These are phyloP conservation scores for Drosophila macrospina DNA, from an alignment of 2,888 invertebrate genomes.

Conservation along the genomic window DNA sequence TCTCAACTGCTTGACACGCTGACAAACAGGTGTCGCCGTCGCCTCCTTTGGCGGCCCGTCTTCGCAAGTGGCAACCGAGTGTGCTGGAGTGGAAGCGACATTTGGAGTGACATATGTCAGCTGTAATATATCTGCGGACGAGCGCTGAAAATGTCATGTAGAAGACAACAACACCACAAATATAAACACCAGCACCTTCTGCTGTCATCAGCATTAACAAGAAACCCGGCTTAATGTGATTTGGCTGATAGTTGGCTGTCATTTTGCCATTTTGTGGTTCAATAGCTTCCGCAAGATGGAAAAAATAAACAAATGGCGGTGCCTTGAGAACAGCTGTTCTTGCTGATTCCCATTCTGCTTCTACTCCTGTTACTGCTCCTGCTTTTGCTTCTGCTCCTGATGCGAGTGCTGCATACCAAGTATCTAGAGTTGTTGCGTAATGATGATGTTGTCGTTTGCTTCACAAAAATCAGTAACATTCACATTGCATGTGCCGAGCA, in stretches of 20 bases:
- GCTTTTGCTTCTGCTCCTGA: no score
- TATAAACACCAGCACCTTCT: slow-evolving; percentile 20
- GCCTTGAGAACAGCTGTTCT: slow-evolving; percentile 10
- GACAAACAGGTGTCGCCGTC: slow-evolving; percentile 52
- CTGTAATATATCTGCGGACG: slow-evolving; percentile 33
- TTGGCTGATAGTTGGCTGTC: slow-evolving; percentile 36
- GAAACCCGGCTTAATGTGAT: slow-evolving; percentile 32
- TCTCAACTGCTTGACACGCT: slow-evolving; percentile 52
- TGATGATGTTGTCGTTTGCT: slow-evolving; percentile 17
- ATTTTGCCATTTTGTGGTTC: slow-evolving; percentile 36
- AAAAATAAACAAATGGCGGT: slow-evolving; percentile 22
- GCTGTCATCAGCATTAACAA: slow-evolving; percentile 55
- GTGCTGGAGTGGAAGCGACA: slow-evolving; percentile 8
- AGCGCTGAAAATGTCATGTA: slow-evolving; percentile 38
- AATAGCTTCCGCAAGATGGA: slow-evolving; percentile 36
- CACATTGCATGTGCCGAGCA: slow-evolving; percentile 12
- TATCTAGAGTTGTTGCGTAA: slow-evolving; percentile 19
- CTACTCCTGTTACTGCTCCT: no score
- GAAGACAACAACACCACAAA: slow-evolving; percentile 13
- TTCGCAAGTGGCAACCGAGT: slow-evolving; percentile 13
- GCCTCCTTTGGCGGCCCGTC: slow-evolving; percentile 31
- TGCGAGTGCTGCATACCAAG: slow-evolving; percentile 20
- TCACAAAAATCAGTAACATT: slow-evolving; percentile 12
- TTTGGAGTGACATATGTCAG: slow-evolving; percentile 42
- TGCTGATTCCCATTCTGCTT: background rate